Evolutionary conservation across 2,888 invertebrate genomes (phyloP), one percentile per base, ranked within the genome.

Genomic region (Agrotis exclamationis): DNA sequence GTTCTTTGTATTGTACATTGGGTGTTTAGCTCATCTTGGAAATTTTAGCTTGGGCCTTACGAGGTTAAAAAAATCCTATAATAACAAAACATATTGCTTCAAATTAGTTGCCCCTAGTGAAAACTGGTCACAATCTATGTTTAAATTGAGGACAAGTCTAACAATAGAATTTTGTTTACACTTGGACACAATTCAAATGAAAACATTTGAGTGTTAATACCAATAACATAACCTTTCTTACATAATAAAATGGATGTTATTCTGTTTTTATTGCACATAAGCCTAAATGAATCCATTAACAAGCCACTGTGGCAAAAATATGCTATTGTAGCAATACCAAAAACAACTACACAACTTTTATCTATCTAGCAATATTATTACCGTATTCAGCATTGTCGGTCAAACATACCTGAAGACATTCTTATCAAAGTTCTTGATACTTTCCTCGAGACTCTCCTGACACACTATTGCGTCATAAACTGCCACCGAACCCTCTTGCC

Each of bases 381-480:
- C 9, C 20, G n/a, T 74, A 56, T 53, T 63, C 57, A 74, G 65
- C 66, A 62, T 67, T 63, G 50, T 57, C 20, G 47, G 51, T 20
- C 47, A 62, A 64, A 79, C 85, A 59, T 76, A 85, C 84, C 87
- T 86, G 87, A 95, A 75, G 78, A 89, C 95, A 95, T 95, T 89
- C 84, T 93, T 95, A 86, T 96, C 96, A 74, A 95, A 94, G 84
- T 96, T 95, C 71, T 87, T 91, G 64, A 95, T 79, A 66, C 92
- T 90, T 85, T 96, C 95, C 13, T 92, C 90, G 6, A 95, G 89
- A 85, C 96, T 96, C 51, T 94, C 93, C n/a, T 90, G 85, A 81
- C 95, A 96, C 63, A 95, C 85, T 60, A 89, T 91, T 88, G 93
- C 91, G 86, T 94, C 93, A 87, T 87, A 85, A 20, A 84, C 74